phyloP scores from a whole-genome alignment of 2,113 vertebrate genomes.

The Rhadina sibilatrix region DNA sequence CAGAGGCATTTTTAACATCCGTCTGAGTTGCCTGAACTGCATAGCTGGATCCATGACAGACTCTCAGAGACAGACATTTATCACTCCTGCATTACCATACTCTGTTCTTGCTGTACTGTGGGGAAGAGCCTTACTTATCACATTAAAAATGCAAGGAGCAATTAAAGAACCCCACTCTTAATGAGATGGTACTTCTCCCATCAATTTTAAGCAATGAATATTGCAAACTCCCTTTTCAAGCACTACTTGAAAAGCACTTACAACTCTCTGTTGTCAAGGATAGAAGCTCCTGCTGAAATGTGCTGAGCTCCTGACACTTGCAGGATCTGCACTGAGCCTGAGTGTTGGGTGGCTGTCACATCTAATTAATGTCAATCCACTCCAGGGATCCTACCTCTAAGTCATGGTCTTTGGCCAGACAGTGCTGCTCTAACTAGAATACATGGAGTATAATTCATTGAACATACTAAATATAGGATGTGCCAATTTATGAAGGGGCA shows the following conservation, averaged over 20 bases:
- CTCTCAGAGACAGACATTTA: neutral
- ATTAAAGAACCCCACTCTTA: neutral
- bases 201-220: neutral
- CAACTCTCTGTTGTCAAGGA: neutral
- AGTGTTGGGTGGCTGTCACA: neutral
- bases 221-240: neutral
- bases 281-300: neutral
- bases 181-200: neutral
- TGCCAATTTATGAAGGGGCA: neutral
- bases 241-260: neutral
- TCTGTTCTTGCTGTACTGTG: neutral
- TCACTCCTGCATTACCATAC: neutral
- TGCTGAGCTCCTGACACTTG: neutral
- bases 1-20: neutral
- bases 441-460: neutral
- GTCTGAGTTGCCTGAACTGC: neutral
- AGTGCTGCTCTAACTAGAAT: neutral
- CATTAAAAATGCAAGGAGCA: slow-evolving; percentile 15
- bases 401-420: neutral
- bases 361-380: neutral
- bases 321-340: neutral
- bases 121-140: neutral
- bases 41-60: neutral
- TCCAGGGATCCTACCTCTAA: neutral
- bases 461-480: neutral